These are phyloP conservation scores for Melanostoma scalare DNA, from an alignment of 2,888 invertebrate species.

Conservation along the genomic window DNA sequence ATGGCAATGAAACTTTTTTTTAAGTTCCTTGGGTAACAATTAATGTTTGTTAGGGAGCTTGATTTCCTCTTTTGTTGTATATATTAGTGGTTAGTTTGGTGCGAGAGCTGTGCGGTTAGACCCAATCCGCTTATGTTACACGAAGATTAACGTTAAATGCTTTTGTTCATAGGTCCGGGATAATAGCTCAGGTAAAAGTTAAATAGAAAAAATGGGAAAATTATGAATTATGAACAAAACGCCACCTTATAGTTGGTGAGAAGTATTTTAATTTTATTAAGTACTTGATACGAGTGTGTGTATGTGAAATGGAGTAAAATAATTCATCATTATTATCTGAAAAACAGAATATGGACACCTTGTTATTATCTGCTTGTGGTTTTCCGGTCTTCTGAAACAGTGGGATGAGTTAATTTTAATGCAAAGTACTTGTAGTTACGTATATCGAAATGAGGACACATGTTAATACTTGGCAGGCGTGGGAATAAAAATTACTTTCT, in stretches of 20 bases:
- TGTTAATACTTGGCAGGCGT: neutral
- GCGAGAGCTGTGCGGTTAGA: conserved; percentile 13
- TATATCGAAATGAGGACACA: neutral
- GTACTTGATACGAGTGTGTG: too few relatives aligned
- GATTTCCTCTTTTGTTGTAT: conserved; percentile 22
- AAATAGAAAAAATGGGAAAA: neutral
- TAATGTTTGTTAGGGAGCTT: conserved; percentile 33
- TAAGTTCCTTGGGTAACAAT: conserved; percentile 33
- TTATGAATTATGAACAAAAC: neutral
- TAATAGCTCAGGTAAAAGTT: neutral
- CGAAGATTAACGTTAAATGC: conserved; percentile 43
- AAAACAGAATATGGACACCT: too few relatives aligned
- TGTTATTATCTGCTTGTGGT: too few relatives aligned
- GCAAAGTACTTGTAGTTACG: neutral
- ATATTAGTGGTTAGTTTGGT: conserved; percentile 1
- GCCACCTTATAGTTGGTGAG: neutral
- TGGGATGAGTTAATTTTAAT: too few relatives aligned
- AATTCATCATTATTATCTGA: too few relatives aligned
- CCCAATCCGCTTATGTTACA: conserved; percentile 41
- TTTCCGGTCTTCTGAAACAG: too few relatives aligned
- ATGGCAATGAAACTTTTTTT: conserved; percentile 28
- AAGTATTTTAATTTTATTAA: too few relatives aligned
- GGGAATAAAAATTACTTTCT: too few relatives aligned
- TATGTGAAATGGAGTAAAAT: too few relatives aligned
- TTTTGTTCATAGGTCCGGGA: conserved; percentile 10